phyloP scores from a whole-genome alignment of 2,113 vertebrate genomes.

The Sula dactylatra region DNA sequence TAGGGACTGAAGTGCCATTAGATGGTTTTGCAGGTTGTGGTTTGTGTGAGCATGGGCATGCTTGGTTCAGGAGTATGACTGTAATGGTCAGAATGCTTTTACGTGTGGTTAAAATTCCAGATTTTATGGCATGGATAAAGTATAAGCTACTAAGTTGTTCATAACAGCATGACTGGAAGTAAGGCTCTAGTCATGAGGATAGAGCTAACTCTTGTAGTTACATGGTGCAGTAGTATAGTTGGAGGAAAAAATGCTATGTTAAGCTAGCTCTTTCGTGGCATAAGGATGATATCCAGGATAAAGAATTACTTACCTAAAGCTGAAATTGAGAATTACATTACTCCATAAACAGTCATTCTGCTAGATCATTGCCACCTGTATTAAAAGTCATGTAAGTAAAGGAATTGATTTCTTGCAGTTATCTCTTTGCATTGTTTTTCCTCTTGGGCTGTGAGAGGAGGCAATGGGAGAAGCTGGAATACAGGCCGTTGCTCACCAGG shows the following conservation, averaged over 20 bases:
- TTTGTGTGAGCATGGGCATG: fast-evolving
- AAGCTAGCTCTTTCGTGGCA: background rate
- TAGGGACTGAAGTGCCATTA: fast-evolving
- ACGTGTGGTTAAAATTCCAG: background rate
- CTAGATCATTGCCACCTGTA: background rate
- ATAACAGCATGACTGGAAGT: background rate
- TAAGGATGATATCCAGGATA: background rate
- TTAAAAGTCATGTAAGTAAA: background rate
- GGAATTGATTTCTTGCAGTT: background rate
- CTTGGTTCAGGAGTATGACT: background rate
- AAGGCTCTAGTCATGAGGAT: background rate
- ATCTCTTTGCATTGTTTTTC: background rate
- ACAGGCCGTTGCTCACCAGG: background rate
- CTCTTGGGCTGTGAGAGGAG: background rate
- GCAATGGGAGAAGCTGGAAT: background rate
- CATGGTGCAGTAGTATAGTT: background rate
- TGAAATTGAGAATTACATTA: background rate
- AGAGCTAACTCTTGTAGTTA: background rate
- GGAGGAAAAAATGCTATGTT: background rate
- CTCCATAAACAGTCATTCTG: background rate
- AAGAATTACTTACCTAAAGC: background rate
- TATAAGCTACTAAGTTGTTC: background rate
- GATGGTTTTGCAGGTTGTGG: background rate
- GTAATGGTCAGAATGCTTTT: background rate
- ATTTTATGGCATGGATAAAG: background rate